Evolutionary conservation across 2,113 vertebrate genomes (phyloP).

Genomic region (Sterrhoptilus dennistouni): DNA sequence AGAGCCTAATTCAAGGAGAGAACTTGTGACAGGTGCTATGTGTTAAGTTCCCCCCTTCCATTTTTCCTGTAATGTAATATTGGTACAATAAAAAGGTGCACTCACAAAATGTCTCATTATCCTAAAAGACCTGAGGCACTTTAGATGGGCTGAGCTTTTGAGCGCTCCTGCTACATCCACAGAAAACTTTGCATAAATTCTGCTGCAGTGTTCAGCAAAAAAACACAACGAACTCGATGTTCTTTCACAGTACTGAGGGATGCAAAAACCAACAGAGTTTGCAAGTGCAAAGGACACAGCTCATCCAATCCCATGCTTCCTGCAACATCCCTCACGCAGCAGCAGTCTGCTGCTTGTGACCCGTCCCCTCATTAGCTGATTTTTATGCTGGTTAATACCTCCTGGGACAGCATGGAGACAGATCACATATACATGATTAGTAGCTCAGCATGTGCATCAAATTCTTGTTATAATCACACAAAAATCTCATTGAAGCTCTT

Average conservation of each 20-base stretch:
- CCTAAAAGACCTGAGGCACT: conserved; percentile 32
- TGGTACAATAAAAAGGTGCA: conserved; percentile 63
- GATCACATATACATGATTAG: neutral
- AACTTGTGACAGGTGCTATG: conserved; percentile 55
- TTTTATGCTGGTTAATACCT: conserved; percentile 9
- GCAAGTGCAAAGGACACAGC: neutral
- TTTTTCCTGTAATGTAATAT: conserved; percentile 30
- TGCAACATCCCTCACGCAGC: neutral
- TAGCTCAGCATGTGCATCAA: neutral
- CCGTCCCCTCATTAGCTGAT: neutral
- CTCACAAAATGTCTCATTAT: conserved; percentile 60
- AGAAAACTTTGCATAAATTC: neutral
- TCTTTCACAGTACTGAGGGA: neutral
- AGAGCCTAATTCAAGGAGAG: conserved; percentile 38
- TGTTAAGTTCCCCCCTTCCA: conserved; percentile 5
- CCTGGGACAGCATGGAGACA: neutral
- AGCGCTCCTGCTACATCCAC: neutral
- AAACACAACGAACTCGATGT: neutral
- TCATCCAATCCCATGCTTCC: neutral
- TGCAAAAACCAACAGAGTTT: neutral
- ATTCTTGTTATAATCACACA: conserved; percentile 29
- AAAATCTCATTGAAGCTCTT: conserved; percentile 50
- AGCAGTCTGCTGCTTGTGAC: neutral
- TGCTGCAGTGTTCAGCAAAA: neutral
- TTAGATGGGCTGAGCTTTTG: neutral